A percentile compares a stretch with the other conserved stretches of the same genome.
Conservation (phyloP, 92 coral and sea anemone genomes). For the Metridium senile region DNA sequence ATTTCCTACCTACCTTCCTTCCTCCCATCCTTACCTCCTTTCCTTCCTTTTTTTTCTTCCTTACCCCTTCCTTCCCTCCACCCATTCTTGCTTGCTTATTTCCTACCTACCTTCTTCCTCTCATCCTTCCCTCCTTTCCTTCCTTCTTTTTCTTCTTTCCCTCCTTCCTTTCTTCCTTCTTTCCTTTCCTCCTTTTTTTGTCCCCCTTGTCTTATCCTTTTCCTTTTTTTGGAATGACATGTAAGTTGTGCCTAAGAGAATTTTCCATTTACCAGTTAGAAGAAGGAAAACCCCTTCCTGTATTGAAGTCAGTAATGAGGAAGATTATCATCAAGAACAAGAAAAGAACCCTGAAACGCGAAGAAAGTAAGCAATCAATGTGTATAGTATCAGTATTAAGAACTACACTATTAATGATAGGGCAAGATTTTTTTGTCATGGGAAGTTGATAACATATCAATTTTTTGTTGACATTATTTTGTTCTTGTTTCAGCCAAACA, state of each 20-base stretch:
- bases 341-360: conserved; percentile 78
- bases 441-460: no score
- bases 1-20: neutral
- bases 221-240: neutral
- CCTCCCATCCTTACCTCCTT: neutral
- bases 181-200: neutral
- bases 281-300: conserved; percentile 85
- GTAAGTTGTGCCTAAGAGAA: no score
- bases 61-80: neutral
- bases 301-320: conserved; percentile 79
- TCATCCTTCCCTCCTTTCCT: no score
- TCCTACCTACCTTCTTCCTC: neutral
- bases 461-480: no score
- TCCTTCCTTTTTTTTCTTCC: neutral
- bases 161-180: neutral
- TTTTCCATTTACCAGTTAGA: conserved; percentile 63
- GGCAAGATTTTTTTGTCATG: no score
- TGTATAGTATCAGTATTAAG: neutral
- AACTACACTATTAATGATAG: no score
- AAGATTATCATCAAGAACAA: conserved; percentile 97
- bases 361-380: conserved; percentile 29
- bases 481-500: no score
- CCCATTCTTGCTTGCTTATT: neutral
- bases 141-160: neutral
- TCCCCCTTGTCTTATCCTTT: neutral